Conservation (phyloP, 1,140 invertebrate genomes). For the Neocloeon triangulifer region DNA sequence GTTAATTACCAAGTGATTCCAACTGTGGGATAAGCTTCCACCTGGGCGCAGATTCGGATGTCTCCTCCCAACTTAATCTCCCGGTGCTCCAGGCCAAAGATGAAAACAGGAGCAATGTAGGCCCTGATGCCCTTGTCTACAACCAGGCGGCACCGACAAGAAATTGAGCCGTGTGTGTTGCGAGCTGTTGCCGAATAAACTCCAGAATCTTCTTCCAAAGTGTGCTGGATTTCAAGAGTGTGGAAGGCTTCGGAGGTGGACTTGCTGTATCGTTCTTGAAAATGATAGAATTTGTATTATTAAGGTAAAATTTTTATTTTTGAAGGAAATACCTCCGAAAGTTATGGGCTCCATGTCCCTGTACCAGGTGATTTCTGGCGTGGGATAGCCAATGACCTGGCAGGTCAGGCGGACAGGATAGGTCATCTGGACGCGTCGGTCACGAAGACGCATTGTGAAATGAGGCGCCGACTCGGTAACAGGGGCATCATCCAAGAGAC, state of each 20-base stretch:
- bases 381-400: conserved; percentile 54
- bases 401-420: conserved; percentile 72
- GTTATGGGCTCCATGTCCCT: conserved; percentile 40
- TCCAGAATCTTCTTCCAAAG: conserved; percentile 56
- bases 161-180: conserved; percentile 62
- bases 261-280: not conserved
- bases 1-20: conserved; percentile 50
- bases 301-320: conserved; percentile 5
- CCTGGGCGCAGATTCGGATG: conserved; percentile 38
- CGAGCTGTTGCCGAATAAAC: conserved; percentile 54
- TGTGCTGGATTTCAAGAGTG: conserved; percentile 60
- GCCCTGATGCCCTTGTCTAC: conserved; percentile 68
- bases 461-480: conserved; percentile 38
- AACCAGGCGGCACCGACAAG: conserved; percentile 53
- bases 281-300: conserved; percentile 1
- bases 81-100: conserved; percentile 30
- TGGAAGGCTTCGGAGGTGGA: conserved; percentile 32
- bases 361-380: conserved; percentile 50
- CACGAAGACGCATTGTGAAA: conserved; percentile 69
- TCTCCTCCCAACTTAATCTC: conserved; percentile 29
- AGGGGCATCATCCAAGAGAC: conserved; percentile 2
- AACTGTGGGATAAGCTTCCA: conserved; percentile 61
- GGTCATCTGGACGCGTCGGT: conserved; percentile 53
- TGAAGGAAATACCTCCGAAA: conserved; percentile 19
- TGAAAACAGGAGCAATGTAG: conserved; percentile 55